These are phyloP conservation scores for Lota lota DNA, from an alignment of 2,113 vertebrate genomes.

Conservation along the genomic window DNA sequence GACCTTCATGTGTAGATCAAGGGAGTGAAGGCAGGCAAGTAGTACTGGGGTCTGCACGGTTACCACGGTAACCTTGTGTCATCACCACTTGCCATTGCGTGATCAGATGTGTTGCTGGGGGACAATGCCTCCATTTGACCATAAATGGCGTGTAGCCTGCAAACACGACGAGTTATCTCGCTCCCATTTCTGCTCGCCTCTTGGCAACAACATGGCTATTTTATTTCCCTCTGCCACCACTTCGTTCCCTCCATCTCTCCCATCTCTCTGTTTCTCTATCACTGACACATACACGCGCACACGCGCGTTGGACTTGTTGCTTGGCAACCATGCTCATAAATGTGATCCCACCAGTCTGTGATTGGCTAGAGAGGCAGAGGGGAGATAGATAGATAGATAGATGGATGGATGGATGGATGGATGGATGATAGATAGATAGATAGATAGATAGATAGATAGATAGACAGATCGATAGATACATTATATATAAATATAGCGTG, in stretches of 20 bases:
- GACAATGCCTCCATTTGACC: slow-evolving; percentile 14
- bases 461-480: too few relatives aligned
- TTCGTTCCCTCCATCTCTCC: slow-evolving; percentile 38
- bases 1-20: too few relatives aligned
- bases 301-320: slow-evolving; percentile 54
- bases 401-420: slow-evolving; percentile 12
- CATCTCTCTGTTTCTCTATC: slow-evolving; percentile 19
- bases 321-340: slow-evolving; percentile 66
- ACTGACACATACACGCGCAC: slow-evolving; percentile 1
- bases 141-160: slow-evolving; percentile 42
- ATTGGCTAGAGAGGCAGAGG: slow-evolving; percentile 42
- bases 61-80: neutral
- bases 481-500: too few relatives aligned
- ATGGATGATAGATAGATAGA: neutral
- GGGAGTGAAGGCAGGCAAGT: too few relatives aligned
- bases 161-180: slow-evolving; percentile 41
- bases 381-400: slow-evolving; percentile 23
- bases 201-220: slow-evolving; percentile 68
- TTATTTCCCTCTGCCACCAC: slow-evolving; percentile 56
- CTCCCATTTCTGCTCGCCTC: slow-evolving; percentile 51
- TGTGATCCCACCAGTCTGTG: slow-evolving; percentile 46
- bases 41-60: too few relatives aligned
- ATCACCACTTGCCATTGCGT: neutral
- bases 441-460: too few relatives aligned
- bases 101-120: slow-evolving; percentile 22